These are phyloP conservation scores for Brachionus rubens DNA, from an alignment of 1,140 invertebrate genomes.

Conservation along the genomic window DNA sequence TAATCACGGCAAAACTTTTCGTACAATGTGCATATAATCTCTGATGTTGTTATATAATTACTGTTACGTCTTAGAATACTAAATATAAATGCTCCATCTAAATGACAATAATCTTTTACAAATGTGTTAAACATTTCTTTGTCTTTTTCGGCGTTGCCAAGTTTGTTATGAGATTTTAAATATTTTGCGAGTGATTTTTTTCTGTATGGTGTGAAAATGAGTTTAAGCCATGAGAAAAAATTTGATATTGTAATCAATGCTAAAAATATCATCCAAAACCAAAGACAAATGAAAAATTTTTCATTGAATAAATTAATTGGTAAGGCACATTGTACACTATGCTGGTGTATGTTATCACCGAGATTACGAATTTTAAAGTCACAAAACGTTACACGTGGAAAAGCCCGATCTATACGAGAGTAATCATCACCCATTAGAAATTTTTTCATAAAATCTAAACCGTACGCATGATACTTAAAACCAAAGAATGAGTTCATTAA, in stretches of 20 bases:
- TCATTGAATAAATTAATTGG: slow-evolving; percentile 65
- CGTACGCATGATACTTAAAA: slow-evolving; percentile 62
- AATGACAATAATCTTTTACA: slow-evolving; percentile 62
- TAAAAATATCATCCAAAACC: slow-evolving; percentile 65
- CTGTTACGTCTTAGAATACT: slow-evolving; percentile 31
- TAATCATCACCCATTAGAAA: slow-evolving; percentile 59
- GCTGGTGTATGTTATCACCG: slow-evolving; percentile 61
- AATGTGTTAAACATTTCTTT: slow-evolving; percentile 58
- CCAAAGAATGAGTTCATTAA: slow-evolving; percentile 54
- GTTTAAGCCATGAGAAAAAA: slow-evolving; percentile 53
- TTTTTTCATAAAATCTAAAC: slow-evolving; percentile 59
- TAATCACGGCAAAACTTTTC: slow-evolving; percentile 20
- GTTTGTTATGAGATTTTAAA: slow-evolving; percentile 58
- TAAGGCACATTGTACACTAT: slow-evolving; percentile 64
- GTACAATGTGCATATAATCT: slow-evolving; percentile 26
- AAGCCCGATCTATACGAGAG: slow-evolving; percentile 53
- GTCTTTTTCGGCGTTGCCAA: slow-evolving; percentile 52
- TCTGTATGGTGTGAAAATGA: slow-evolving; percentile 50
- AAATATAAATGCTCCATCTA: slow-evolving; percentile 63
- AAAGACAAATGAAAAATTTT: slow-evolving; percentile 64
- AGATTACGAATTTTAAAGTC: slow-evolving; percentile 64
- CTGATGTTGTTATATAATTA: slow-evolving; percentile 46
- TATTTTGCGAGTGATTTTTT: slow-evolving; percentile 56
- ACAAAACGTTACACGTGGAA: slow-evolving; percentile 51
- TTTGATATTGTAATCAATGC: slow-evolving; percentile 60